Evolutionary conservation across 2,888 invertebrate genomes (phyloP), one percentile per base, ranked within the genome.

Genomic region (Stratiomys singularior): DNA sequence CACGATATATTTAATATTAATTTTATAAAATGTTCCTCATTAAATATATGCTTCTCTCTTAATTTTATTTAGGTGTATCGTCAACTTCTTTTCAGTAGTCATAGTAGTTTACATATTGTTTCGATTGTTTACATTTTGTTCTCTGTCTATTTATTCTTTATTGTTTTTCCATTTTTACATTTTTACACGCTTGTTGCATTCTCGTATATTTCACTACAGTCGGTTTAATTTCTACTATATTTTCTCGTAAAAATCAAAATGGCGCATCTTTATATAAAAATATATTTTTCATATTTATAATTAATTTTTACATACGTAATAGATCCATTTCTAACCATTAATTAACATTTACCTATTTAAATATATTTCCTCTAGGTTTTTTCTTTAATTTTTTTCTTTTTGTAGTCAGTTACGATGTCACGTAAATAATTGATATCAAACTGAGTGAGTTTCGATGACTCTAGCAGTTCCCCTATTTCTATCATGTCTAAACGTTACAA

Each of bases 341-440:
- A 74, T 58, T 74, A 74, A 58, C 58, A 74, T 74, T 74, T 74
- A 74, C 37, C 74, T 74, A 74, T 28, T 74, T 74, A 74, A 74
- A 58, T 74, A 74, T 74, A 74, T 58, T 37, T 37, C 37, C 9
- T 74, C n/a, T 74, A 74, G 58, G 60, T 37, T 52, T 56, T 72
- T 72, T 52, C 71, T 56, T 15, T 64, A n/a, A 23, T n/a, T 27
- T 15, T 30, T 64, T 25, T 64, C 3, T 52, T 44, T 56, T 67
- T 67, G 37, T n/a, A 67, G 3, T 67, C 44, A 69, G 46, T 69
- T 46, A 46, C 46, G n/a, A 23, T 69, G 52, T 27, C 37, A 37
- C 37, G 37, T 9, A 37, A 47, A 46, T 69, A 69, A 69, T 69
- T 69, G 69, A 69, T 69, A 69, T 69, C 46, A 46, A 69, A 69